A percentile compares a stretch with the other conserved stretches of the same genome.
Evolutionary conservation across 2,113 vertebrate species (phyloP).

Genomic region (Lamprotornis superbus): DNA sequence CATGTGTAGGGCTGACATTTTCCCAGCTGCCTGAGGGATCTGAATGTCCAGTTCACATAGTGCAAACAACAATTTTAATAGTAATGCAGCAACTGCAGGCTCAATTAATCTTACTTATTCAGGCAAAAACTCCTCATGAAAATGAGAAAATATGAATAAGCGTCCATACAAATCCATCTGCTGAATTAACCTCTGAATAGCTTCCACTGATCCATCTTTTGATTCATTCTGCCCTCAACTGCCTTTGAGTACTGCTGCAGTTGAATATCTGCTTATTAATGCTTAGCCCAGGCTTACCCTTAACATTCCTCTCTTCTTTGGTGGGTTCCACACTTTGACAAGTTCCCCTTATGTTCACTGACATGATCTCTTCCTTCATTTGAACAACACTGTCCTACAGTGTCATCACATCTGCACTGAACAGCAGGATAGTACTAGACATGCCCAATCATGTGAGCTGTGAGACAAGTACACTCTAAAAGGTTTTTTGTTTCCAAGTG

Average conservation of each 20-base stretch:
- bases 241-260: background rate
- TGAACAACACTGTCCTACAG: background rate
- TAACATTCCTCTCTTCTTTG: background rate
- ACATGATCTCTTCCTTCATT: background rate
- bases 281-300: background rate
- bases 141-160: background rate
- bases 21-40: background rate
- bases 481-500: background rate
- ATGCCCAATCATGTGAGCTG: background rate
- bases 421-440: background rate
- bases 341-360: background rate
- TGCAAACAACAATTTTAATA: background rate
- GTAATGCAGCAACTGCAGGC: background rate
- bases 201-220: background rate
- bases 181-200: background rate
- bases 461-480: background rate
- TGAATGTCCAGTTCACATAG: background rate
- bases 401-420: background rate
- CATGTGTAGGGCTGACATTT: background rate
- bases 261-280: background rate
- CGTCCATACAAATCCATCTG: background rate
- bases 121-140: background rate
- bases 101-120: background rate
- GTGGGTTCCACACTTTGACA: background rate
- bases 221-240: background rate